Base-by-base conservation (phyloP, 1,140 invertebrate species). In the Papilio xuthus region DNA sequence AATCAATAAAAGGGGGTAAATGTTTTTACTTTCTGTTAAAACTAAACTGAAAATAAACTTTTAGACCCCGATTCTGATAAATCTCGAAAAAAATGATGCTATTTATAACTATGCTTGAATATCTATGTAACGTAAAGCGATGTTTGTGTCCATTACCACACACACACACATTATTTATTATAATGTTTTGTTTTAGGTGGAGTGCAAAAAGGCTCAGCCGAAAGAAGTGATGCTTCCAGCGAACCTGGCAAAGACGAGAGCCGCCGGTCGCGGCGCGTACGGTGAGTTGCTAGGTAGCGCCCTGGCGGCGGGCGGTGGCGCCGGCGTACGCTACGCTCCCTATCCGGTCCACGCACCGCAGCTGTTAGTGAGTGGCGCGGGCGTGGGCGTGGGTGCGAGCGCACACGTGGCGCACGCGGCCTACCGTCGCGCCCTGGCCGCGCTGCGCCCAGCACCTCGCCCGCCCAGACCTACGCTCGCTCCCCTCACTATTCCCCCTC, bases 161-260 rank as follows among this genome's bases (percentile, higher is more conserved):
- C n/a, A n/a, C n/a, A n/a, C n/a, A n/a, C n/a, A n/a, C n/a, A n/a
- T n/a, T n/a, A n/a, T n/a, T n/a, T n/a, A n/a, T 67, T 28, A 67
- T 67, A 0, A 28, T 12, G 13, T 83, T 82, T 89, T 92, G 92
- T 91, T 96, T 94, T 95, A 99, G 98, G 98, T 99, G 94, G 98
- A 99, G 96, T 99, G 98, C 95, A 99, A 99, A 96, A 99, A 99
- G 95, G 99, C 99, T 91, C 99, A 99, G 94, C 99, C 99, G 78
- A 99, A 99, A 96, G 99, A 99, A 96, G 98, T 99, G 87, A 99
- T 99, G 98, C 96, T 99, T 92, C 98, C 98, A 86, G 97, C 98
- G 80, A 98, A 98, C 94, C 94, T 98, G 95, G 98, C 97, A 87
- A 98, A 98, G 96, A 98, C 97, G 93, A 96, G 98, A 93, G 97